Evolutionary conservation across 2,888 invertebrate species (phyloP).

Genomic region (Hipparchia sbordonii): DNA sequence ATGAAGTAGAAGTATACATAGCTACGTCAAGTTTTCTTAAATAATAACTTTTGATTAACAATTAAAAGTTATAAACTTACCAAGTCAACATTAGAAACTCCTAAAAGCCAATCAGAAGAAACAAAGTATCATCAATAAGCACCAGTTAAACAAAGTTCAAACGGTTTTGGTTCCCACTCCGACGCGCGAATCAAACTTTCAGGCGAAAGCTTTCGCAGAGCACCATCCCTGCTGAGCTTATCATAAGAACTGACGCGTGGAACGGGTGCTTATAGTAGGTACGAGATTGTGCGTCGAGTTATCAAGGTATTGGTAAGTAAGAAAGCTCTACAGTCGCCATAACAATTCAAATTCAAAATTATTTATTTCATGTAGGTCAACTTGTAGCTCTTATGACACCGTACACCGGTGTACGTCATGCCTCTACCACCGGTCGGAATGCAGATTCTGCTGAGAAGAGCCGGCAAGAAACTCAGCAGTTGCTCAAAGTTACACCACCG

Average conservation of each 20-base stretch:
- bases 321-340: no score
- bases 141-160: background rate
- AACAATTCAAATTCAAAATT: no score
- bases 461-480: no score
- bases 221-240: conserved; percentile 29
- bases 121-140: background rate
- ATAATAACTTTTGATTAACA: background rate
- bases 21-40: background rate
- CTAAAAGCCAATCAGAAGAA: background rate
- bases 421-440: no score
- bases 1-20: no score
- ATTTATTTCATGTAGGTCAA: no score
- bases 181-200: conserved; percentile 1
- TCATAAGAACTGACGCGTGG: conserved; percentile 25
- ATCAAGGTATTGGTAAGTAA: background rate
- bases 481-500: no score
- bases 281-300: background rate
- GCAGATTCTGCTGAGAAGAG: no score
- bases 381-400: no score
- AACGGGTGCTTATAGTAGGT: background rate
- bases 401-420: no score
- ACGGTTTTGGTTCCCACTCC: background rate
- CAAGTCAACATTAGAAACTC: background rate
- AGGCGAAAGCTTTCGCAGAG: background rate
- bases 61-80: background rate